Evolutionary conservation across 2,888 invertebrate species (phyloP).

Genomic region (Tetragonisca angustula): DNA sequence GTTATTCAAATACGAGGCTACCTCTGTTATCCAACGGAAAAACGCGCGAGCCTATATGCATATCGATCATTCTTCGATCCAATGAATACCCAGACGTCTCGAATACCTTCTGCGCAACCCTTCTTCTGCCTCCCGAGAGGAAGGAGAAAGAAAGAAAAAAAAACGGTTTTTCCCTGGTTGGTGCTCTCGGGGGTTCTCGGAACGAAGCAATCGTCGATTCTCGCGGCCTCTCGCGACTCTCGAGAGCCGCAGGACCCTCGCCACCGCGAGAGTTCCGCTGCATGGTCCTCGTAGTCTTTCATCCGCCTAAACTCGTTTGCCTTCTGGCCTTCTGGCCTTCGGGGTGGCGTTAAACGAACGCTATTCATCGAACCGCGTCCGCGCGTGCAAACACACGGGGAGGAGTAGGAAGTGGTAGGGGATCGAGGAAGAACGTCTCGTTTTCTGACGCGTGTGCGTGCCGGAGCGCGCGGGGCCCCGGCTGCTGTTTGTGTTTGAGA

Average conservation of each 20-base stretch:
- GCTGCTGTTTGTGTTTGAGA: constrained; percentile 81
- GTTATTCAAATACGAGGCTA: constrained; percentile 82
- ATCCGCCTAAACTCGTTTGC: constrained; percentile 59
- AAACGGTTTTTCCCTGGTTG: constrained; percentile 73
- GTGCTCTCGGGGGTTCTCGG: neutral
- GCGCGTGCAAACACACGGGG: constrained; percentile 55
- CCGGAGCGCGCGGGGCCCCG: constrained; percentile 34
- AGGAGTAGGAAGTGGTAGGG: constrained; percentile 15
- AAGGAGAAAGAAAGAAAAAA: too few species aligned
- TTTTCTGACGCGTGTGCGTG: constrained; percentile 42
- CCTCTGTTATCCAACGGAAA: constrained; percentile 74
- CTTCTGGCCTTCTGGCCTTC: constrained; percentile 39
- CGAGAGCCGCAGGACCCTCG: neutral
- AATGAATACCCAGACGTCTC: constrained; percentile 71
- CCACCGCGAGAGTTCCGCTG: neutral
- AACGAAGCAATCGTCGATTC: neutral
- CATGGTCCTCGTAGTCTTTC: constrained; percentile 14
- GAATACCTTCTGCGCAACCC: constrained; percentile 64
- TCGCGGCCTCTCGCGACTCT: too few species aligned
- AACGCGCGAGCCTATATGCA: constrained; percentile 76
- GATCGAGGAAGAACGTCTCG: constrained; percentile 12
- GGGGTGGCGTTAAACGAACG: constrained; percentile 71
- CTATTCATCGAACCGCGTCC: constrained; percentile 77
- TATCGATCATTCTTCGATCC: constrained; percentile 81
- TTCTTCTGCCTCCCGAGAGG: constrained; percentile 54